Conservation (phyloP, 2,113 vertebrate genomes). For the Polypterus senegalus region DNA sequence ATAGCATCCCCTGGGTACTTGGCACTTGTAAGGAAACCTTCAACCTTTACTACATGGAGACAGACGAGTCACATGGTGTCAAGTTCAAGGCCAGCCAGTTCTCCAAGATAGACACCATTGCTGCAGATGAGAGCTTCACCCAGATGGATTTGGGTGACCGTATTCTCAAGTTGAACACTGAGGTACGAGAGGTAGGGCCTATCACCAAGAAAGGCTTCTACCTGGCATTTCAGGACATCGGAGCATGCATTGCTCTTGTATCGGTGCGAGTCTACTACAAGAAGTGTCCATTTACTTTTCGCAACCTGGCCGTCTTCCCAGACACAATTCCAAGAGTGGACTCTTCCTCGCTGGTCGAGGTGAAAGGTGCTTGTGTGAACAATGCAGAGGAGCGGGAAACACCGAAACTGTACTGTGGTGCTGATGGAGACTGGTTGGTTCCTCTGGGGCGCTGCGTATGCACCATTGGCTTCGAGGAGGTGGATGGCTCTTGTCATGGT, state of each 20-base stretch:
- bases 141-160: conserved; percentile 93
- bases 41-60: conserved; percentile 86
- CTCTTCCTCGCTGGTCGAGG: conserved; percentile 88
- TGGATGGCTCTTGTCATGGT: conserved; percentile 77
- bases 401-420: conserved; percentile 88
- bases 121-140: conserved; percentile 90
- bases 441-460: conserved; percentile 85
- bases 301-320: conserved; percentile 83
- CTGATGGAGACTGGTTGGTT: conserved; percentile 90
- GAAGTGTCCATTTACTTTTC: conserved; percentile 82
- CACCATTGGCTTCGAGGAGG: conserved; percentile 79
- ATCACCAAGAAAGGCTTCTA: conserved; percentile 83
- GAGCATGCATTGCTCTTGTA: conserved; percentile 84
- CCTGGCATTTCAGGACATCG: conserved; percentile 88
- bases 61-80: conserved; percentile 70
- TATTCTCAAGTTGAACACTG: conserved; percentile 89
- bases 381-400: conserved; percentile 84
- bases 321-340: conserved; percentile 89
- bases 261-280: conserved; percentile 89
- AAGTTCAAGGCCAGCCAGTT: conserved; percentile 79
- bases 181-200: conserved; percentile 84
- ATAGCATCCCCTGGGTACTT: conserved; percentile 89
- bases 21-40: conserved; percentile 94
- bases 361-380: conserved; percentile 80
- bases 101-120: conserved; percentile 88